A percentile compares a stretch with the other conserved stretches of the same genome.
phyloP scores from a whole-genome alignment of 2,888 invertebrate species.

The Hyposoter didymator region DNA sequence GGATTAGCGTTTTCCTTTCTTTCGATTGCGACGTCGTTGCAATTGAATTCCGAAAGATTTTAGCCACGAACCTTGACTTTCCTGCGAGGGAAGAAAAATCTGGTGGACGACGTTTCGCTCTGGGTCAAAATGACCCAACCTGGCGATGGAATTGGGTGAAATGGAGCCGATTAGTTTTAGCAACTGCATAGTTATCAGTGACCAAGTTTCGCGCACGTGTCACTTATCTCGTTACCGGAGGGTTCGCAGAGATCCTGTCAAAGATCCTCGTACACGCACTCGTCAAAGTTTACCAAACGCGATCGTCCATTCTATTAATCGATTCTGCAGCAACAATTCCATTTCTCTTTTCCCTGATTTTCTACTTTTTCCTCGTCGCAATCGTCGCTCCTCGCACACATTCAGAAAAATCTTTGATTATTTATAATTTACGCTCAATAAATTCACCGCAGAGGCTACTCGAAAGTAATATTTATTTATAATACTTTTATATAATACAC shows the following conservation, averaged over 20 bases:
- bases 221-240: conserved; percentile 66
- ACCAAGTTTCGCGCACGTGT: conserved; percentile 74
- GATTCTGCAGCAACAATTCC: not conserved
- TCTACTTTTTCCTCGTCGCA: not conserved
- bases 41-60: not conserved
- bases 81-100: not conserved
- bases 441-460: conserved; percentile 13
- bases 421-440: conserved; percentile 12
- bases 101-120: not conserved
- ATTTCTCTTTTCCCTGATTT: not conserved
- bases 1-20: not conserved
- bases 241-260: conserved; percentile 6
- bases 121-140: not conserved
- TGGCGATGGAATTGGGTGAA: not conserved
- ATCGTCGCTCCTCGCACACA: not conserved
- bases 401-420: not conserved
- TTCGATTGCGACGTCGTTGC: not conserved
- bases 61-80: too few species aligned
- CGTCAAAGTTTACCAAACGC: conserved; percentile 25
- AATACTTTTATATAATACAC: not conserved
- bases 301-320: not conserved
- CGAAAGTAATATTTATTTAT: conserved; percentile 1
- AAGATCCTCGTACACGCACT: not conserved
- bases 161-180: not conserved
- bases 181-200: conserved; percentile 68